Base-by-base conservation (phyloP, 2,888 invertebrate species). In the Parnassius apollo region DNA sequence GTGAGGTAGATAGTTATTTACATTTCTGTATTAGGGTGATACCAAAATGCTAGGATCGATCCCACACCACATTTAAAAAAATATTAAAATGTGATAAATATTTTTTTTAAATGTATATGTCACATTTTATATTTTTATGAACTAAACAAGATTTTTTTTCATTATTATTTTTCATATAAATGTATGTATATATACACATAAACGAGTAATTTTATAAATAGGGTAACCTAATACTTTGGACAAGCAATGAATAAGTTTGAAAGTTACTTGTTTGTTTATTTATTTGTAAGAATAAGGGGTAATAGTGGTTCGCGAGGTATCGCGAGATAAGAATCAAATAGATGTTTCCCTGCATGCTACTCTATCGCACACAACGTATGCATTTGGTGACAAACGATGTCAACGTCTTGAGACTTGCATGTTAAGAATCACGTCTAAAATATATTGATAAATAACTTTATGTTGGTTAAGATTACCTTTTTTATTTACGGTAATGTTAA, bases 301-400 rank as follows among this genome's bases (percentile, higher is more conserved):
- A 75, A 75, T 66, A 60, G 71, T 60, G 70, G 72, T 68, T 67
- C 61, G 70, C 61, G 71, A 75, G 75, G 70, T 70, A 71, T 74
- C 8, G 49, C 72, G 76, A 88, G 91, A 91, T 91, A 91, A 86
- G 88, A 88, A 91, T 91, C 91, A 90, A 90, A 91, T 91, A 85
- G 88, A 91, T 91, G 91, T 89, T 91, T 86, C 89, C 82, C 82
- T 89, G 88, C 90, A 88, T 49, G 76, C 81, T 80, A 78, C 84
- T 81, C 77, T 78, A 83, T 82, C 82, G 81, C 79, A 81, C 79
- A 75, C 75, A 77, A 77, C 83, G 81, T 85, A 87, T 89, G 89
- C 89, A 88, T 78, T 85, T 81, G 88, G 74, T 80, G 86, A 88
- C 85, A 81, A 75, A 74, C 76, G 72, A 74, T 77, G 75, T 75